phyloP scores from a whole-genome alignment of 1,140 invertebrate genomes.

The Steinernema khuongi region DNA sequence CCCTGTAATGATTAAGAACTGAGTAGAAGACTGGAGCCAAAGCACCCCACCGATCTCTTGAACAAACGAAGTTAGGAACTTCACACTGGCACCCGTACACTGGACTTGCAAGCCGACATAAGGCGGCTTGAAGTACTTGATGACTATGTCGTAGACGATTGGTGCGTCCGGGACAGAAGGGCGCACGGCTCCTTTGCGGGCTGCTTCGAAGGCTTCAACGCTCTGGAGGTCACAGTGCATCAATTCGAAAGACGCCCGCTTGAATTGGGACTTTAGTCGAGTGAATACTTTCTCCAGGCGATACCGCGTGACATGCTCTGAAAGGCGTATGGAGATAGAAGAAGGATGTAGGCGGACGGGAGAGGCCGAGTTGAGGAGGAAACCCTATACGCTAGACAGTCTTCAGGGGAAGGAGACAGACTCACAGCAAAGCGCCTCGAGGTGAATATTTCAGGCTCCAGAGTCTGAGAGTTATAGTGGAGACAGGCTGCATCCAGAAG shows the following conservation, averaged over 20 bases:
- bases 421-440: too few species aligned
- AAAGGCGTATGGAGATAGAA: background rate
- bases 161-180: background rate
- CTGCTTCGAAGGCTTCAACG: background rate
- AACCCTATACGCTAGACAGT: too few species aligned
- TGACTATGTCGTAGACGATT: background rate
- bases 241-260: background rate
- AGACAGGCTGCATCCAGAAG: too few species aligned
- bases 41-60: background rate
- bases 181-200: background rate
- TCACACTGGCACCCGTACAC: background rate
- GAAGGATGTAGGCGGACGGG: too few species aligned
- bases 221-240: conserved; percentile 1
- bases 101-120: background rate
- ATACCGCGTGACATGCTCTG: background rate
- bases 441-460: too few species aligned
- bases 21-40: background rate
- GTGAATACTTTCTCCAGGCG: conserved; percentile 3
- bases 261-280: conserved; percentile 2
- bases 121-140: background rate
- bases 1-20: background rate
- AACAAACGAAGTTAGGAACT: background rate
- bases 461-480: too few species aligned
- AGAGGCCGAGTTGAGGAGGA: too few species aligned
- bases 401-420: too few species aligned